phyloP scores from a whole-genome alignment of 2,113 vertebrate species.

The Oplegnathus fasciatus region DNA sequence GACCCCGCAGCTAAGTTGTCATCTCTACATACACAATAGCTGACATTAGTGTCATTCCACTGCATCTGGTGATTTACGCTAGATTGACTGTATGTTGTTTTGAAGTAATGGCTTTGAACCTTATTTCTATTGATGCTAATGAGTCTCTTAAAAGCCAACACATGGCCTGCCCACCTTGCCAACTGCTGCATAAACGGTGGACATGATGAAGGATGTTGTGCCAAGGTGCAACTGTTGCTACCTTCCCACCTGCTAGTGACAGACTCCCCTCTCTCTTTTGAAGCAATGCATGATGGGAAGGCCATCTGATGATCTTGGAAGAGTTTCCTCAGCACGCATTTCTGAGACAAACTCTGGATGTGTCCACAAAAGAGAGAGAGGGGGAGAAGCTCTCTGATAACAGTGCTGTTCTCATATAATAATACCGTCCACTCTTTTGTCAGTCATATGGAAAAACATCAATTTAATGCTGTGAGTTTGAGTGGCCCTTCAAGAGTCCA shows the following conservation, averaged over 20 bases:
- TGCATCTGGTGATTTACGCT: neutral
- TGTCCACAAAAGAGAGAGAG: neutral
- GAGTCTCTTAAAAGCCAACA: conserved; percentile 65
- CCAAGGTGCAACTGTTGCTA: conserved; percentile 62
- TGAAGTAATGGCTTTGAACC: conserved; percentile 41
- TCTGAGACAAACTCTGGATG: conserved; percentile 22
- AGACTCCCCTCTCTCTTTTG: conserved; percentile 32
- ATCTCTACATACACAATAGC: neutral
- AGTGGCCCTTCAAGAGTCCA: conserved; percentile 24
- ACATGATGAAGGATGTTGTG: conserved; percentile 56
- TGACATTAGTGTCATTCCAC: neutral
- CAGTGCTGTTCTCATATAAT: conserved; percentile 37
- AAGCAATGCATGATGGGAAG: conserved; percentile 58
- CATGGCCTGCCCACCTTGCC: conserved; percentile 54
- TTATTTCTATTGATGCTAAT: conserved; percentile 44
- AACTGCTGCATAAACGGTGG: conserved; percentile 63
- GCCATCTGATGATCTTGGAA: conserved; percentile 70
- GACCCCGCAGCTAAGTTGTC: neutral
- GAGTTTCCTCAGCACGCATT: conserved; percentile 24
- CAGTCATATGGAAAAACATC: conserved; percentile 46
- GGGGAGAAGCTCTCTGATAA: neutral
- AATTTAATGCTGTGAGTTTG: conserved; percentile 43
- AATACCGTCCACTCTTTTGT: conserved; percentile 51
- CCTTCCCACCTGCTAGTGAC: conserved; percentile 68
- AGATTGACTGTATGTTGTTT: neutral